Conservation (phyloP, 2,888 invertebrate species). For the Aplocera efformata region DNA sequence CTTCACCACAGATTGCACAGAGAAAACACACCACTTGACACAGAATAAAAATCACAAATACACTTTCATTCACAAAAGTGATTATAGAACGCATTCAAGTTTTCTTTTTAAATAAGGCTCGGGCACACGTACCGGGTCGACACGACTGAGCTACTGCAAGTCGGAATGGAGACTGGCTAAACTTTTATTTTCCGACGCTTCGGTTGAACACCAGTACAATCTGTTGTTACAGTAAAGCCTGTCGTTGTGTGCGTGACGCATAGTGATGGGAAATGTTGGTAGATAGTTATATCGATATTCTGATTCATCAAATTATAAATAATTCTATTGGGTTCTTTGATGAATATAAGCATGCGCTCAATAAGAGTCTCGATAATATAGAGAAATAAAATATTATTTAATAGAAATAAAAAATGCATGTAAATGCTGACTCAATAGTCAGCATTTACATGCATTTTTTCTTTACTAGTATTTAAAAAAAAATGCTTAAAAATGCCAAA, state of each 20-base stretch:
- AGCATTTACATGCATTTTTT: constrained; percentile 2
- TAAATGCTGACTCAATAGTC: too few species aligned
- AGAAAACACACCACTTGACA: constrained; percentile 23
- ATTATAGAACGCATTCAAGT: constrained; percentile 28
- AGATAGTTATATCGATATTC: constrained; percentile 4
- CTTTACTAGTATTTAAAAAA: not conserved
- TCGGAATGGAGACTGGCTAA: constrained; percentile 31
- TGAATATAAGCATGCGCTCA: too few species aligned
- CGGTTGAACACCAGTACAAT: constrained; percentile 37
- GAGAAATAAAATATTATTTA: too few species aligned
- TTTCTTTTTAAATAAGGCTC: constrained; percentile 34
- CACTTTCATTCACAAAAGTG: constrained; percentile 20
- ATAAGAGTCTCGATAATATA: too few species aligned
- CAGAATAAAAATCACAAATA: constrained; percentile 16
- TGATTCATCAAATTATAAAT: too few species aligned
- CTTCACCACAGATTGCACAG: constrained; percentile 49
- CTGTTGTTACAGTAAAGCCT: constrained; percentile 18
- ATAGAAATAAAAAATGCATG: too few species aligned
- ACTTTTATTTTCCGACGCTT: constrained; percentile 58
- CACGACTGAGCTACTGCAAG: constrained; percentile 47
- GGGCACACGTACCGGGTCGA: constrained; percentile 56
- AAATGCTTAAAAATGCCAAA: too few species aligned
- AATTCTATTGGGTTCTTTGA: too few species aligned
- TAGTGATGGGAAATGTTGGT: constrained; percentile 23
- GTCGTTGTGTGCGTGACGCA: constrained; percentile 33